Base-by-base conservation (phyloP, 2,797 vertebrate species). In the Ctenochaetus hawaiiensis region DNA sequence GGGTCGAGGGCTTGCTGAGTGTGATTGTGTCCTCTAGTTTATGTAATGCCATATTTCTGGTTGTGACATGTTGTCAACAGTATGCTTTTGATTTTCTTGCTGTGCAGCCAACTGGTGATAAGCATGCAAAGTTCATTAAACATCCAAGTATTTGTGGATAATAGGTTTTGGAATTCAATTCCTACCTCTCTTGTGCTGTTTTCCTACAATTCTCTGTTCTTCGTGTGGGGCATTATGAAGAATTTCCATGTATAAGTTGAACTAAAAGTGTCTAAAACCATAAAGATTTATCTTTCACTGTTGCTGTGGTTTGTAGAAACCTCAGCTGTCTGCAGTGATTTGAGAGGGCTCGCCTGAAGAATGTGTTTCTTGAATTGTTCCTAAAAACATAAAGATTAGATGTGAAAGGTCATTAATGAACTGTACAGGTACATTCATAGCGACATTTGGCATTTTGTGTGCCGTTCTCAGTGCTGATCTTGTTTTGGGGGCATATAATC, bases 91-190 rank as follows among this genome's bases (percentile, higher is more conserved):
- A 71, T 77, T 87, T 88, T 82, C 47, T 82, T 75, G 72, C 76
- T 56, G 75, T 92, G 80, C 83, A 84, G 70, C 84, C 77, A 75
- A 71, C 65, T 81, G 68, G 60, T 88, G 51, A 88, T 65, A 82
- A 93, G 91, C 93, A 93, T 93, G 91, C 87, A 83, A 77, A 80
- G 61, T 77, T 53, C 66, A 67, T 58, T 34, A 82, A 83, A 72
- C 74, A 64, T 79, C 61, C 12, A 54, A 56, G 82, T 85, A 47
- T 80, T 82, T 81, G 75, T 87, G 74, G 57, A 75, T 79, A 37
- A 48, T 59, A 69, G 62, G 67, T 83, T 66, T 71, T 75, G 86
- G 84, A 90, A 87, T 87, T 81, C 72, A 75, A 80, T 90, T 88
- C 88, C 88, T 90, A 86, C 86, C 88, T 89, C 84, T 80, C 51